Evolutionary conservation across 2,888 invertebrate species (phyloP).

Genomic region (Boloria euphrosyne): DNA sequence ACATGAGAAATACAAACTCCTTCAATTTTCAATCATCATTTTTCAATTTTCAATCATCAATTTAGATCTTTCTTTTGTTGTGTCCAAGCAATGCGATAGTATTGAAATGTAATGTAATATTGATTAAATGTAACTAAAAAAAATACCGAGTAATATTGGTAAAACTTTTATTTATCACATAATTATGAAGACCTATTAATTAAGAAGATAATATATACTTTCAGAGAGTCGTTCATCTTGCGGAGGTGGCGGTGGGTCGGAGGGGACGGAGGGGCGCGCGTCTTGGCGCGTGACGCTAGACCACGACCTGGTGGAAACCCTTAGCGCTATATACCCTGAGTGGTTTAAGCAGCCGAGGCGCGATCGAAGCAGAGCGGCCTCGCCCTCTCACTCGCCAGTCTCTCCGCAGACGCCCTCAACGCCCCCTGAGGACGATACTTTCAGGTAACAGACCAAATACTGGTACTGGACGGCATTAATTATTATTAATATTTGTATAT

Average conservation of each 20-base stretch:
- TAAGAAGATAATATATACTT: slow-evolving; percentile 42
- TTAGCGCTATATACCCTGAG: slow-evolving; percentile 95
- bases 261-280: slow-evolving; percentile 86
- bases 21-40: too few relatives aligned
- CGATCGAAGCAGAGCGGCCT: slow-evolving; percentile 67
- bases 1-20: too few relatives aligned
- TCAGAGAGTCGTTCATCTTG: slow-evolving; percentile 90
- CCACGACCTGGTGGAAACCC: slow-evolving; percentile 95
- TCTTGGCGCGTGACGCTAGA: slow-evolving; percentile 96
- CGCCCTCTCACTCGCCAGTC: slow-evolving; percentile 64
- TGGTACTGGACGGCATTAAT: background rate
- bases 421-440: slow-evolving; percentile 65
- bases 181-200: too few relatives aligned
- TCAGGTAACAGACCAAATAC: slow-evolving; percentile 8
- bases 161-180: too few relatives aligned
- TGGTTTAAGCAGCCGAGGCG: slow-evolving; percentile 89
- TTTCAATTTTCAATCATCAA: too few relatives aligned
- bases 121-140: too few relatives aligned
- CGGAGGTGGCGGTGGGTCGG: slow-evolving; percentile 88
- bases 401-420: slow-evolving; percentile 57
- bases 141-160: too few relatives aligned
- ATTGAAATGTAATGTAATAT: too few relatives aligned
- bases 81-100: too few relatives aligned
- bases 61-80: too few relatives aligned
- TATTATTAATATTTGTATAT: background rate